Evolutionary conservation across 2,797 vertebrate genomes (phyloP), one percentile per base, ranked within the genome.

Genomic region (Xyrichtys novacula): DNA sequence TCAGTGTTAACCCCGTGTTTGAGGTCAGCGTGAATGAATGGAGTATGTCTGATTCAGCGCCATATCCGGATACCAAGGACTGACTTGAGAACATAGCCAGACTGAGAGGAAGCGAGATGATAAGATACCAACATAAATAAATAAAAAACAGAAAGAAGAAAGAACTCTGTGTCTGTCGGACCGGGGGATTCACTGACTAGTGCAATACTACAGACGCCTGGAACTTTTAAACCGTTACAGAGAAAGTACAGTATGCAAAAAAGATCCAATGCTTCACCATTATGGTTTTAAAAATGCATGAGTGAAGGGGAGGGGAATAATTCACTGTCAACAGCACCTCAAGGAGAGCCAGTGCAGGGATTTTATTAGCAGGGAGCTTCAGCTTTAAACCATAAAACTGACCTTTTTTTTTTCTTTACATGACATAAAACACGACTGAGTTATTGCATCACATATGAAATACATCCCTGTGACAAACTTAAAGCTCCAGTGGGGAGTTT

Each of bases 1-100:
- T 47, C 31, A 19, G 40, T 52, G 78, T 68, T 76, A 72, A 83
- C 54, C 57, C 1, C 3, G 8, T 28, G 57, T 62, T 43, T 61
- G 52, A 79, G 49, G 55, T 8, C 32, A 19, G 29, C 7, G 40
- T 55, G 25, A 71, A 64, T 48, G 22, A 39, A 44, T 65, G 39
- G 23, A 74, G 28, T 5, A 17, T 9, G 23, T 44, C 34, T 52
- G 66, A 54, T 52, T 39, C 0, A 16, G 42, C 43, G 53, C 20
- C 19, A 5, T 25, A 39, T 32, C 34, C 7, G 9, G 36, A 56
- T 23, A 47, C 23, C n/a, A 34, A 57, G 48, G 16, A n/a, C 49
- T 11, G 55, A 64, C 65, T 59, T 0, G 0, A 20, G 19, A 65
- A 53, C 12, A 19, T 4, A 12, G 52, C 25, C 34, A 0, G 8